These are phyloP conservation scores for Nansenia antarctica DNA, from an alignment of 2,113 vertebrate species.

Conservation along the genomic window DNA sequence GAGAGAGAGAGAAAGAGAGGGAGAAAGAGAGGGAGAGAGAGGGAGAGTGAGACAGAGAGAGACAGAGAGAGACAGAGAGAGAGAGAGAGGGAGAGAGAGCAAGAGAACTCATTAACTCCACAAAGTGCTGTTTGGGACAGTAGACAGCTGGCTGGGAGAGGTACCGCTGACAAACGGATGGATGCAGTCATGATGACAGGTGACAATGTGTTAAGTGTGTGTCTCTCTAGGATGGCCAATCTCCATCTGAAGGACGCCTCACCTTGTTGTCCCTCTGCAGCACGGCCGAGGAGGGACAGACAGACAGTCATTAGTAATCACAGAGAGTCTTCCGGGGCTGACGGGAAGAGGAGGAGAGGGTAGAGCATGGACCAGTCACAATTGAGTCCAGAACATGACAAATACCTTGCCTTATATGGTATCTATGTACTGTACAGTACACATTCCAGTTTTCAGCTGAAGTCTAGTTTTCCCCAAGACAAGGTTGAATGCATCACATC, in stretches of 20 bases:
- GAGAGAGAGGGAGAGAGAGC: not conserved
- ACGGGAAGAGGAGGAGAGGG: constrained; percentile 28
- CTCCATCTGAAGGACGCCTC: constrained; percentile 40
- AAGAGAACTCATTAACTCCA: not conserved
- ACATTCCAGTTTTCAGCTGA: not conserved
- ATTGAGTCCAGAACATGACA: not conserved
- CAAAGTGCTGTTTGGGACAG: not conserved
- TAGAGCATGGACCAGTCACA: constrained; percentile 14
- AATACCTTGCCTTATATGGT: too few species aligned
- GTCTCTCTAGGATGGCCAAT: constrained; percentile 4
- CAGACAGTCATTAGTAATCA: constrained; percentile 63
- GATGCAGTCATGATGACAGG: not conserved
- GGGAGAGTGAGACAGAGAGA: not conserved
- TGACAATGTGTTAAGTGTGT: constrained; percentile 20
- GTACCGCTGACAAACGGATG: constrained; percentile 11
- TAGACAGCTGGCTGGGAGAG: not conserved
- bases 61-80: not conserved
- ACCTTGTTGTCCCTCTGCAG: constrained; percentile 63
- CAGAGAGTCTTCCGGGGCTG: constrained; percentile 60
- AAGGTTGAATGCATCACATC: not conserved
- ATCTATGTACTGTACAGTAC: too few species aligned
- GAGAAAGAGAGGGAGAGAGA: not conserved
- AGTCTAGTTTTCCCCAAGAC: not conserved
- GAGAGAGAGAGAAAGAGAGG: not conserved
- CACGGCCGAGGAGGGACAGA: constrained; percentile 45